Conservation (phyloP, 2,113 vertebrate genomes). For the Sinocyclocheilus anshuiensis region DNA sequence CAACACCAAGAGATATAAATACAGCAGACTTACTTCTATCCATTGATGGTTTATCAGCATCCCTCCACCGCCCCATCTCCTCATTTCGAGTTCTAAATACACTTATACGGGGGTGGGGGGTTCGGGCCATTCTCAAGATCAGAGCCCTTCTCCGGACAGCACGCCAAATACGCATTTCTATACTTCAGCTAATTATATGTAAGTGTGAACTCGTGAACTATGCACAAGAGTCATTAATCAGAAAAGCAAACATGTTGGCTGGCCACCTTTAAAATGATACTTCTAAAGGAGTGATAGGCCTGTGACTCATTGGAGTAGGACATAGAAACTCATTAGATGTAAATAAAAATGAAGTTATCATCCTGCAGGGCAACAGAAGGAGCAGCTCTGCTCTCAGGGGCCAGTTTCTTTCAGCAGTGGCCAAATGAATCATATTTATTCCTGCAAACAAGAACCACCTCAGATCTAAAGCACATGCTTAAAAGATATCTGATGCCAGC, state of each 20-base stretch:
- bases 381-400: background rate
- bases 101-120: too few species aligned
- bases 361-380: background rate
- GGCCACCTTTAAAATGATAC: background rate
- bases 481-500: background rate
- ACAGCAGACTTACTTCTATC: too few species aligned
- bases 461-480: background rate
- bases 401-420: background rate
- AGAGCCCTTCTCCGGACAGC: too few species aligned
- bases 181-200: too few species aligned
- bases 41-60: too few species aligned
- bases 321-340: conserved; percentile 26
- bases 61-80: too few species aligned
- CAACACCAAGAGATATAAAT: too few species aligned
- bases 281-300: background rate
- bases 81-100: too few species aligned
- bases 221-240: background rate
- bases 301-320: conserved; percentile 3
- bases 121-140: too few species aligned
- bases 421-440: background rate
- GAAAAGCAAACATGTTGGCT: background rate
- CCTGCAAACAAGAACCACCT: background rate
- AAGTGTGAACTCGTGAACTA: background rate
- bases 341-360: conserved; percentile 35
- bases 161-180: too few species aligned